Conservation (phyloP, 2,888 invertebrate genomes). For the Chironomus tentans region DNA sequence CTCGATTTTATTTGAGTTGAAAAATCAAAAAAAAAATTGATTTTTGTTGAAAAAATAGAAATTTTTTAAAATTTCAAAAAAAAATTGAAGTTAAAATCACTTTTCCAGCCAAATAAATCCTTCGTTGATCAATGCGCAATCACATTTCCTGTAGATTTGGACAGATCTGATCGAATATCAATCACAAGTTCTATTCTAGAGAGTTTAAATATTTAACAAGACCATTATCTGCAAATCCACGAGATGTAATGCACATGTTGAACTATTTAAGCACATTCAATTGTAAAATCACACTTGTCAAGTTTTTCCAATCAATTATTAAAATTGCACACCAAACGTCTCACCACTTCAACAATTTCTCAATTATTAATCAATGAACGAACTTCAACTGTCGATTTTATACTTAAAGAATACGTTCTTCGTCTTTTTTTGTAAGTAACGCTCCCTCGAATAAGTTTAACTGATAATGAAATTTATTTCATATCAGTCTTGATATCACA, state of each 20-base stretch:
- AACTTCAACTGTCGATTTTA: constrained; percentile 23
- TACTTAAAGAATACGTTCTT: constrained; percentile 19
- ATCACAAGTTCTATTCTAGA: neutral
- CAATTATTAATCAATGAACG: constrained; percentile 23
- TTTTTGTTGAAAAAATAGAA: too few species aligned
- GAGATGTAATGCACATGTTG: constrained; percentile 15
- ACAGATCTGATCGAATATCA: constrained; percentile 22
- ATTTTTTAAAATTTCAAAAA: too few species aligned
- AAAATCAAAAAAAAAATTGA: too few species aligned
- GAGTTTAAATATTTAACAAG: neutral
- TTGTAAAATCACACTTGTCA: neutral
- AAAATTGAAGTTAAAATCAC: too few species aligned
- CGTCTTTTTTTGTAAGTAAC: constrained; percentile 10
- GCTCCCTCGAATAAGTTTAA: constrained; percentile 22
- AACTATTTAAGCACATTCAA: neutral
- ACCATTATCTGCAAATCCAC: constrained; percentile 26
- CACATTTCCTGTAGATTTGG: constrained; percentile 25
- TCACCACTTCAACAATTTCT: constrained; percentile 13
- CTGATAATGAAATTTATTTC: constrained; percentile 14
- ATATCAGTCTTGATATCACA: constrained; percentile 1
- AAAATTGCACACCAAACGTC: neutral
- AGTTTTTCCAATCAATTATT: too few species aligned
- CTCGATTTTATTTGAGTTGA: too few species aligned
- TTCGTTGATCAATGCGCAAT: neutral
- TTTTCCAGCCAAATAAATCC: neutral